phyloP scores from a whole-genome alignment of 1,140 invertebrate genomes.

The Pentalonia nigronervosa region DNA sequence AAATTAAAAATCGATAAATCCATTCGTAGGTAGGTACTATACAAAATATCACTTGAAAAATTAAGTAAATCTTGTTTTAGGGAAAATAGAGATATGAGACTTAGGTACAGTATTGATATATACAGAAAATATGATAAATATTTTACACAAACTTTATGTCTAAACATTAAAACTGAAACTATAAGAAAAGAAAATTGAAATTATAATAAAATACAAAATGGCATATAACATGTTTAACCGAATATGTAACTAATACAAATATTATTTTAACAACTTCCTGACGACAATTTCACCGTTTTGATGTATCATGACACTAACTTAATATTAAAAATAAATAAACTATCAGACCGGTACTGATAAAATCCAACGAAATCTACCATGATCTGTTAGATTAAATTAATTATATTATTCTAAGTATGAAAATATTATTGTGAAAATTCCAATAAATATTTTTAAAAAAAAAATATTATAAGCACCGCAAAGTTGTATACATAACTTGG shows the following conservation, averaged over 20 bases:
- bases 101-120: neutral
- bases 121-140: neutral
- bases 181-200: neutral
- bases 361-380: neutral
- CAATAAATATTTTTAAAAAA: neutral
- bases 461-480: neutral
- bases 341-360: neutral
- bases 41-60: neutral
- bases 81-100: neutral
- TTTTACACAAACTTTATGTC: neutral
- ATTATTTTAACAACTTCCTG: neutral
- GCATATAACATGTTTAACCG: neutral
- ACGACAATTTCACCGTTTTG: neutral
- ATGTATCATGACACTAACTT: no score
- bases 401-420: neutral
- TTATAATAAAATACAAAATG: neutral
- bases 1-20: no score
- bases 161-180: neutral
- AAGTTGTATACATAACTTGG: neutral
- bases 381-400: neutral
- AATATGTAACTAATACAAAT: neutral
- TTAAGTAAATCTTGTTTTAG: neutral
- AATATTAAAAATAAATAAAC: neutral
- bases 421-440: neutral
- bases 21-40: no score